Percentiles rank a stretch among this genome's conserved stretches.
Evolutionary conservation across 1,140 invertebrate species (phyloP).

Genomic region (Bombus confusus): DNA sequence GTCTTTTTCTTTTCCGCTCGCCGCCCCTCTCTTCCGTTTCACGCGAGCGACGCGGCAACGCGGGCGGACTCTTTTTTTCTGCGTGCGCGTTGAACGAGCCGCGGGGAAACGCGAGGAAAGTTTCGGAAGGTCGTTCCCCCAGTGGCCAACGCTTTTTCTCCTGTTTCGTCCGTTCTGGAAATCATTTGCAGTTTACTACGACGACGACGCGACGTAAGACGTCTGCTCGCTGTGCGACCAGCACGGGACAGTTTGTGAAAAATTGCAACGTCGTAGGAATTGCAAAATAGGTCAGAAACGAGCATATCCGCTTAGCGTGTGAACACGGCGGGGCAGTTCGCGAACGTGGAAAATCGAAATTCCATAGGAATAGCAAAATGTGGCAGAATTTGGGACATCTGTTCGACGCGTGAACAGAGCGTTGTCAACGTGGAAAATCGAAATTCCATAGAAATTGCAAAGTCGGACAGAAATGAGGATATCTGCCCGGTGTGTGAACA

Average conservation of each 20-base stretch:
- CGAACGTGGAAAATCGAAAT: neutral
- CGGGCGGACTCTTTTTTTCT: neutral
- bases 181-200: slow-evolving; percentile 19
- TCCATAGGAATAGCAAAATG: no score
- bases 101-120: slow-evolving; percentile 32
- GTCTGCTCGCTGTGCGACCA: neutral
- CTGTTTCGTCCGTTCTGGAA: slow-evolving; percentile 1
- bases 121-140: slow-evolving; percentile 45
- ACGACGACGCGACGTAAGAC: neutral
- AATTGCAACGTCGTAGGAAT: neutral
- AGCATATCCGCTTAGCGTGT: neutral
- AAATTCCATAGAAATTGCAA: neutral
- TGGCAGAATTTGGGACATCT: no score
- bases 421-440: neutral
- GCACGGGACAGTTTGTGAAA: neutral
- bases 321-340: neutral
- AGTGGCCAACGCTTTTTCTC: neutral
- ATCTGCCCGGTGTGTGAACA: no score
- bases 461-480: neutral
- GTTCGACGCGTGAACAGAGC: neutral
- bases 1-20: neutral
- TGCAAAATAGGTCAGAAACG: no score
- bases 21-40: neutral
- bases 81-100: neutral
- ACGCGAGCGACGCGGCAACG: neutral